phyloP scores from a whole-genome alignment of 2,113 vertebrate genomes.

The Dromiciops gliroides region DNA sequence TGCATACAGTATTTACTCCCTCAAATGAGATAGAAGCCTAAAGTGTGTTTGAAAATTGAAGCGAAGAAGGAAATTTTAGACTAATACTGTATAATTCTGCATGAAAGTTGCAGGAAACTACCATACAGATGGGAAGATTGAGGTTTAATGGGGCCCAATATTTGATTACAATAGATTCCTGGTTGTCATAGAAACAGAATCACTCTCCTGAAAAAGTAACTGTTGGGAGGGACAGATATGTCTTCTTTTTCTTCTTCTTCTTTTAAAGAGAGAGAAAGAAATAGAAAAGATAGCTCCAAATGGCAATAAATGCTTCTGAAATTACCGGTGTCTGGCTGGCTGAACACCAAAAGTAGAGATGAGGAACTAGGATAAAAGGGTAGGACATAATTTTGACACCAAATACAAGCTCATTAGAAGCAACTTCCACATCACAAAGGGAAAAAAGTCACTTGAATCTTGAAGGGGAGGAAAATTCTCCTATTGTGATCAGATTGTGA shows the following conservation, averaged over 20 bases:
- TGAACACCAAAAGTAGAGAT: background rate
- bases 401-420: background rate
- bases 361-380: background rate
- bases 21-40: background rate
- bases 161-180: constrained; percentile 41
- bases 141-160: constrained; percentile 30
- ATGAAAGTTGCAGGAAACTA: background rate
- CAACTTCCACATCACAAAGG: background rate
- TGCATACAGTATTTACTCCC: background rate
- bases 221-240: background rate
- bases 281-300: constrained; percentile 39
- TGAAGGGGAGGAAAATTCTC: background rate
- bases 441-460: background rate
- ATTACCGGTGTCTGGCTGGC: constrained; percentile 2
- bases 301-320: background rate
- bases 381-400: background rate
- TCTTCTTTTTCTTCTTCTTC: background rate
- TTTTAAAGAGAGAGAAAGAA: background rate
- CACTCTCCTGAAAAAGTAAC: background rate
- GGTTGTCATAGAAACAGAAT: constrained; percentile 60
- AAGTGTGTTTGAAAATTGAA: background rate
- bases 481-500: background rate
- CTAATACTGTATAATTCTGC: background rate
- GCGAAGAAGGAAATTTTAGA: background rate
- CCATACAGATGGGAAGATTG: background rate